phyloP scores from a whole-genome alignment of 2,797 vertebrate species.

The Apogon talboti region DNA sequence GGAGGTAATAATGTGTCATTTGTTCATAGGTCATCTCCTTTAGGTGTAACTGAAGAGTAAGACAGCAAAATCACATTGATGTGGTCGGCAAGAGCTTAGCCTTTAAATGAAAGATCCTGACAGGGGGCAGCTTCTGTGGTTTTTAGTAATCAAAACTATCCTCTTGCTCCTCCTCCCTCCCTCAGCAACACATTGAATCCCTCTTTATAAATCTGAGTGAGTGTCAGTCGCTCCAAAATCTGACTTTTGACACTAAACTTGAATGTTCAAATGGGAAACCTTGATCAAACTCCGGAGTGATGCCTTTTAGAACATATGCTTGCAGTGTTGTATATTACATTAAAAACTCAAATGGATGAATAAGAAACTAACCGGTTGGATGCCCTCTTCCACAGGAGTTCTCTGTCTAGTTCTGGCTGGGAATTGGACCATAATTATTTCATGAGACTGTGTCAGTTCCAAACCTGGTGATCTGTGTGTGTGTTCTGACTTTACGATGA shows the following conservation, averaged over 20 bases:
- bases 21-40: conserved; percentile 12
- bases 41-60: conserved; percentile 5
- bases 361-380: conserved; percentile 49
- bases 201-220: neutral
- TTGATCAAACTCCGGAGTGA: conserved; percentile 21
- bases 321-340: conserved; percentile 48
- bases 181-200: neutral
- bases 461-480: conserved; percentile 36
- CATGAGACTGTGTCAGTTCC: conserved; percentile 65
- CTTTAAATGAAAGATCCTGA: conserved; percentile 29
- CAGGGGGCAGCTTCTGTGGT: conserved; percentile 6
- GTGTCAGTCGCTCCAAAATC: neutral
- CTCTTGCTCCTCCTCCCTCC: neutral
- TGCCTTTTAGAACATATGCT: conserved; percentile 26
- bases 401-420: conserved; percentile 45
- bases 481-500: conserved; percentile 54
- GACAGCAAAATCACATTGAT: conserved; percentile 16
- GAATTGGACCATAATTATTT: conserved; percentile 66
- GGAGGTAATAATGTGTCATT: neutral
- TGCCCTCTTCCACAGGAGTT: conserved; percentile 40
- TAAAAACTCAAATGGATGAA: conserved; percentile 46
- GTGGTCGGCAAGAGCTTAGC: conserved; percentile 6
- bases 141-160: conserved; percentile 39
- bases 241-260: conserved; percentile 19
- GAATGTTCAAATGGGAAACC: conserved; percentile 18